Base-by-base conservation (phyloP, 2,113 vertebrate genomes). In the Seriola quinqueradiata region DNA sequence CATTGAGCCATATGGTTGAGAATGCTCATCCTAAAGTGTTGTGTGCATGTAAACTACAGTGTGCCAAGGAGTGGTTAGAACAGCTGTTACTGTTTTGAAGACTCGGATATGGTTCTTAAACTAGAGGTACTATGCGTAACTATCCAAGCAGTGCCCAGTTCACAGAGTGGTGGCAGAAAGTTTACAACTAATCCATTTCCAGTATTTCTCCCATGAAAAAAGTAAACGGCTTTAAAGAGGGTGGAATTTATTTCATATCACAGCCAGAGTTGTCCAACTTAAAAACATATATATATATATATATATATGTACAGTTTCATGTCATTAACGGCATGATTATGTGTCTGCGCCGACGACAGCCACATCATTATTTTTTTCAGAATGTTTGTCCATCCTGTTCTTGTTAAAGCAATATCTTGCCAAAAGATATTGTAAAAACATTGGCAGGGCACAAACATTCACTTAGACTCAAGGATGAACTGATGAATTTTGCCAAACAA, bases 21-120 rank as follows among this genome's bases (percentile, higher is more conserved):
- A 44, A 19, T 50, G 38, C 48, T 46, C 46, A 25, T 44, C 57
- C 21, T 16, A 8, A 57, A 61, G 7, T 70, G 57, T 12, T 4
- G 57, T n/a, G 28, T 80, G 40, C 68, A 58, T 67, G 52, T 48
- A 57, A 46, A 71, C 11, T 36, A 48, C 50, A 70, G 66, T 34
- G 21, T 63, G 7, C 17, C 4, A 4, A 54, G 46, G 9, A 48
- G 60, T 14, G 34, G 40, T 50, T 8, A 32, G 36, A 64, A n/a
- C 11, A 14, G 25, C 58, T 54, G 40, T 38, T 28, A 48, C 40
- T 48, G 69, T 40, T 54, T 28, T 9, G 19, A 67, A 23, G 52
- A 3, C 8, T n/a, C 0, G 1, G 17, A 36, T 58, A 8, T 3
- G 17, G 23, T 44, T 7, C 42, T 72, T 60, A 61, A 48, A 13